Evolutionary conservation across 2,797 vertebrate genomes (phyloP).

Genomic region (Alosa sapidissima): DNA sequence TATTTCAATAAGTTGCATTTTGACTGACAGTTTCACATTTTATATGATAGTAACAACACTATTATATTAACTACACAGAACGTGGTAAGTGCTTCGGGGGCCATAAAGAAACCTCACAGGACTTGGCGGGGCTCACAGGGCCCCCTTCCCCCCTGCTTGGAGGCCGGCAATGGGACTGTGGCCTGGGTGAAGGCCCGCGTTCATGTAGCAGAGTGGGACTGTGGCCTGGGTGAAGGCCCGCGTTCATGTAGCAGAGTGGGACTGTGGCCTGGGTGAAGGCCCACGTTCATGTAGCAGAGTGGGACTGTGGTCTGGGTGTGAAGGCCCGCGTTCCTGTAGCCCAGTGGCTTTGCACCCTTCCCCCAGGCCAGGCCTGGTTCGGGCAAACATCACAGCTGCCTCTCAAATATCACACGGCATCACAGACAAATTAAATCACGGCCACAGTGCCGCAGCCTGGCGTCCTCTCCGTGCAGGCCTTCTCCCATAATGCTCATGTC

Average conservation of each 20-base stretch:
- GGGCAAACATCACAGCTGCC: constrained; percentile 46
- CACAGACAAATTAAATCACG: constrained; percentile 16
- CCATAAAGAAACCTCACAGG: neutral
- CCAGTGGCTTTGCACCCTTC: constrained; percentile 21
- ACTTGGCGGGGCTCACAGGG: neutral
- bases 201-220: neutral
- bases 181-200: constrained; percentile 19
- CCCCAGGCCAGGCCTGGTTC: constrained; percentile 1
- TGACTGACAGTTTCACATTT: neutral
- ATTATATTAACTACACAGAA: too few species aligned
- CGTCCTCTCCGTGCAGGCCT: neutral
- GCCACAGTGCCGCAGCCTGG: constrained; percentile 8
- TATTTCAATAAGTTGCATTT: neutral
- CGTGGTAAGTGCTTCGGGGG: neutral
- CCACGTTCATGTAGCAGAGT: neutral
- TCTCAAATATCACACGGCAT: constrained; percentile 50
- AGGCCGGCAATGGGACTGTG: neutral
- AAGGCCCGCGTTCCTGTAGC: constrained; percentile 26
- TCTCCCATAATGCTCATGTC: neutral
- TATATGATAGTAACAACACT: neutral
- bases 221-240: constrained; percentile 23
- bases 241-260: neutral
- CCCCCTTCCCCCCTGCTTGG: neutral
- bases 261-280: constrained; percentile 25
- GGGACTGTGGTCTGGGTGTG: constrained; percentile 21